Evolutionary conservation across 2,113 vertebrate genomes (phyloP), one percentile per base, ranked within the genome.

Genomic region (Sphyrna mokarran): DNA sequence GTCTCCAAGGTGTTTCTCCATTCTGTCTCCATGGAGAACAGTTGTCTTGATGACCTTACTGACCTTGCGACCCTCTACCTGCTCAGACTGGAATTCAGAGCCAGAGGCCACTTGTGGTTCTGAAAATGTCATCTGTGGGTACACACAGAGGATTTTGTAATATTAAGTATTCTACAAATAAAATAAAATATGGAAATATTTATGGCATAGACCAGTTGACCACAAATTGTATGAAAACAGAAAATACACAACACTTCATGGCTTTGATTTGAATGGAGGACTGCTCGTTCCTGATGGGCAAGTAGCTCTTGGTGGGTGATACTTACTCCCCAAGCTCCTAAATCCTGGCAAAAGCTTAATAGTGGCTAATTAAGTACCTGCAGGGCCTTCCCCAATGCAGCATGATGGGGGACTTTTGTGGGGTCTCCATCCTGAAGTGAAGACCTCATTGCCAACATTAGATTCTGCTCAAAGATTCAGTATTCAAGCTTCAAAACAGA

Each of bases 31-130:
- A 54, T 97, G 98, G 86, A 99, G 98, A 95, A 99, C 96, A 0
- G 98, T 99, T 33, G 98, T 99, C 97, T 99, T 99, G 95, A 99
- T 97, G 76, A 99, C 99, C 97, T 98, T 99, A 97, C 99, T 99
- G 97, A 99, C 99, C 96, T 98, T 99, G 61, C 98, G 98, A 96
- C 98, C 99, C 97, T 99, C 98, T 66, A 98, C 98, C 0, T 98
- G 98, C 96, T 99, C 98, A 0, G 97, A 97, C 97, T 99, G 98
- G 96, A 99, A 99, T 63, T 97, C 96, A 23, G 99, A 99, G 0
- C 96, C 93, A 0, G 97, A 96, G 96, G 97, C 96, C 96, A 97
- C 95, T 1, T 96, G 95, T 10, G 98, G 97, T 96, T 99, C 98
- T 26, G 98, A 97, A 95, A 99, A 97, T 69, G 98, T 98, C 96